phyloP scores from a whole-genome alignment of 2,113 vertebrate species.

The Urocolius indicus region DNA sequence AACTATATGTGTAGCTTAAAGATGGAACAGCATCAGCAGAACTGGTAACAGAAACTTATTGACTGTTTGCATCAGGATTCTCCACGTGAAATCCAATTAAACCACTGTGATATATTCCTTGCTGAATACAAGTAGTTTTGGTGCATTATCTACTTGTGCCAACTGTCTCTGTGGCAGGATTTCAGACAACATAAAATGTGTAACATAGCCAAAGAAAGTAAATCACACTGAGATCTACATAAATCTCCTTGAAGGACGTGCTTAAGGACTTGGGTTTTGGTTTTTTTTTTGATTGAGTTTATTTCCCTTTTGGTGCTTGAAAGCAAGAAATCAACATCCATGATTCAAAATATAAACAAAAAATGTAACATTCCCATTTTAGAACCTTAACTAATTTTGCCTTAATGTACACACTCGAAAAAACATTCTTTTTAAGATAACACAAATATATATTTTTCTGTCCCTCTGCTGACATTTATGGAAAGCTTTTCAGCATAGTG shows the following conservation, averaged over 20 bases:
- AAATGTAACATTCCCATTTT: not conserved
- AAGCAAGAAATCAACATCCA: not conserved
- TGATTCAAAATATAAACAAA: not conserved
- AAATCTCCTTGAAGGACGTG: not conserved
- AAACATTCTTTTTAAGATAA: not conserved
- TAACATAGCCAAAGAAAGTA: not conserved
- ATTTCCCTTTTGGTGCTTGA: not conserved
- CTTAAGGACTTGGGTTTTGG: not conserved
- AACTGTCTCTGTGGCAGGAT: not conserved
- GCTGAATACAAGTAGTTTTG: not conserved
- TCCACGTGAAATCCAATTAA: not conserved
- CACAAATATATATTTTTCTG: not conserved
- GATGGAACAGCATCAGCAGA: not conserved
- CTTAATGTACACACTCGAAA: not conserved
- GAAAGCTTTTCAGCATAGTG: not conserved
- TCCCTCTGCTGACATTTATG: not conserved
- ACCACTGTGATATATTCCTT: not conserved
- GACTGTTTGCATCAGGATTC: not conserved
- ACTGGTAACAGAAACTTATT: not conserved
- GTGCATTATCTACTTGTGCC: not conserved
- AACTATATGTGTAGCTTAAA: not conserved
- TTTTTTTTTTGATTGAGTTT: not conserved
- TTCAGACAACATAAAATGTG: not conserved
- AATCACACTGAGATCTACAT: accelerated
- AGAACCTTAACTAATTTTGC: not conserved